Conservation (phyloP, 2,888 invertebrate genomes). For the Dynastes maya region DNA sequence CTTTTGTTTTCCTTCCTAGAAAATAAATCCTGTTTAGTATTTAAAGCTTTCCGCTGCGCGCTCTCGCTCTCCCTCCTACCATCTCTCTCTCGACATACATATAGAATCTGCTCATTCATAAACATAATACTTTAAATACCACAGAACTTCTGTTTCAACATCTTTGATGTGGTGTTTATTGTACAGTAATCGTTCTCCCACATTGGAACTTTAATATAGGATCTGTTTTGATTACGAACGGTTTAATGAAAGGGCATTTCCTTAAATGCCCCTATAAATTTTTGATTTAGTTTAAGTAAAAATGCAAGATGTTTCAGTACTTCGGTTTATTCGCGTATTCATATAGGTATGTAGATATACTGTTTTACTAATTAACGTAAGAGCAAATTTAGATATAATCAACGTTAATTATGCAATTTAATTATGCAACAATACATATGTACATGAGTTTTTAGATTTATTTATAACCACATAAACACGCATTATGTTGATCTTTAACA, state of each 20-base stretch:
- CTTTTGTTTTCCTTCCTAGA: too few species aligned
- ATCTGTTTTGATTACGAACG: slow-evolving; percentile 31
- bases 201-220: slow-evolving; percentile 25
- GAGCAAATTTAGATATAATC: too few species aligned
- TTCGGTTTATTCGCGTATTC: too few species aligned
- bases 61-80: neutral
- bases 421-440: too few species aligned
- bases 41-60: neutral
- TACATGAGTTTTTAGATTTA: too few species aligned
- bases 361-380: too few species aligned
- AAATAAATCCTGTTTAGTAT: too few species aligned
- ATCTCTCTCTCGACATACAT: neutral
- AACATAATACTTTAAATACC: slow-evolving; percentile 32
- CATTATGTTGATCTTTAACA: slow-evolving; percentile 8
- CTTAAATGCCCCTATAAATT: neutral
- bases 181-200: slow-evolving; percentile 24
- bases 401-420: too few species aligned
- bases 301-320: too few species aligned
- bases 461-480: neutral
- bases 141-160: neutral
- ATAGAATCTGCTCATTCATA: slow-evolving; percentile 11
- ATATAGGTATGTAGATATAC: too few species aligned
- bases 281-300: too few species aligned
- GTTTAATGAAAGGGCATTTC: slow-evolving; percentile 29
- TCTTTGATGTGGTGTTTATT: slow-evolving; percentile 26